Evolutionary conservation across 2,113 vertebrate species (phyloP).

Genomic region (Phoenicopterus ruber): DNA sequence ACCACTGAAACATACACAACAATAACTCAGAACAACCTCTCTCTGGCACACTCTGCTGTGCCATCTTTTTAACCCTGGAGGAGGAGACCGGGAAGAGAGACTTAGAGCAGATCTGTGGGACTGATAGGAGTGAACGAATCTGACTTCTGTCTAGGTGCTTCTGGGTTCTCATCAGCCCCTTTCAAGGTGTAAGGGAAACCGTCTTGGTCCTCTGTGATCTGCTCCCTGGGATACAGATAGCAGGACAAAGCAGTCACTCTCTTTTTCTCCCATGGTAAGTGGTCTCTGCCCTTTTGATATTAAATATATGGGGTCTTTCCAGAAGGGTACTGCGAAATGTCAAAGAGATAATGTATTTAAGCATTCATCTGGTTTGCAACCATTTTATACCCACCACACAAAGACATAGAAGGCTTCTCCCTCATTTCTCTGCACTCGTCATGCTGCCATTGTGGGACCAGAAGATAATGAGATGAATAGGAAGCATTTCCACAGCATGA

Average conservation of each 20-base stretch:
- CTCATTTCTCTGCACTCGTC: constrained; percentile 66
- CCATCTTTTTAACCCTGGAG: constrained; percentile 53
- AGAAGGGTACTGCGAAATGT: constrained; percentile 41
- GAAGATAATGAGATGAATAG: constrained; percentile 73
- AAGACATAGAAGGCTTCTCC: constrained; percentile 62
- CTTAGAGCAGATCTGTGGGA: constrained; percentile 37
- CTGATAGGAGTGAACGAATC: constrained; percentile 7
- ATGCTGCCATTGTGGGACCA: constrained; percentile 68
- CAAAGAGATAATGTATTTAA: constrained; percentile 53
- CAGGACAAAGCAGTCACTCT: constrained; percentile 52
- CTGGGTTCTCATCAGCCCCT: constrained; percentile 41
- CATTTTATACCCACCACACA: constrained; percentile 62
- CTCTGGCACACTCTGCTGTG: background rate
- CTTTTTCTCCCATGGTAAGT: constrained; percentile 60
- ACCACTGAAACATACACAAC: constrained; percentile 39
- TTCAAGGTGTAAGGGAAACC: constrained; percentile 30
- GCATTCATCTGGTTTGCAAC: constrained; percentile 61
- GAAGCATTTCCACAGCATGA: constrained; percentile 71
- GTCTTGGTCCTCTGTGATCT: constrained; percentile 42
- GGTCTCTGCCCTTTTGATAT: constrained; percentile 64
- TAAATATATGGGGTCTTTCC: constrained; percentile 62
- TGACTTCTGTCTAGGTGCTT: constrained; percentile 49
- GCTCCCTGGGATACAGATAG: constrained; percentile 32
- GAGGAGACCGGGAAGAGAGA: constrained; percentile 21
- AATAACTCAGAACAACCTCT: constrained; percentile 27